These are phyloP conservation scores for Schmidtea mediterranea DNA, from an alignment of 1,140 invertebrate species.

Conservation along the genomic window DNA sequence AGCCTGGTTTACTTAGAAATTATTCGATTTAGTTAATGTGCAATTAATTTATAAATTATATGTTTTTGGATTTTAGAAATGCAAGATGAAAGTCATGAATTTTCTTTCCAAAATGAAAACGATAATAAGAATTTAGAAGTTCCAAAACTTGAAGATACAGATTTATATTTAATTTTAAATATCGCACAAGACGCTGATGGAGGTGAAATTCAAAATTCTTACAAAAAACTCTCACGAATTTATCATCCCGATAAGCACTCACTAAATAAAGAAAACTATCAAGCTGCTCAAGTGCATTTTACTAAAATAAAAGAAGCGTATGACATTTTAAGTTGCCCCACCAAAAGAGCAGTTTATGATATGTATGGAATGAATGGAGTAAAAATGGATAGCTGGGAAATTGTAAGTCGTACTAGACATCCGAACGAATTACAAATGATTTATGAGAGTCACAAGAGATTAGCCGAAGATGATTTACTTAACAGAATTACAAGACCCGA, in stretches of 20 bases:
- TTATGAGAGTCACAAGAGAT: too few relatives aligned
- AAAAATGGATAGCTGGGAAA: too few relatives aligned
- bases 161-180: background rate
- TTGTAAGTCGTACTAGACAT: too few relatives aligned
- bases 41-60: too few relatives aligned
- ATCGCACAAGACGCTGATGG: background rate
- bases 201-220: background rate
- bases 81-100: too few relatives aligned
- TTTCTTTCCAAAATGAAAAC: too few relatives aligned
- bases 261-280: background rate
- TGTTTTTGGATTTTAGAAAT: too few relatives aligned
- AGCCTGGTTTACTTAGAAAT: too few relatives aligned
- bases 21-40: too few relatives aligned
- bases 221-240: background rate
- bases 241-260: background rate
- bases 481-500: too few relatives aligned
- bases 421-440: too few relatives aligned
- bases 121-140: background rate
- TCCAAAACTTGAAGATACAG: background rate
- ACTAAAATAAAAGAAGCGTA: slow-evolving; percentile 1
- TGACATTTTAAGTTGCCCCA: background rate
- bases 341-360: background rate
- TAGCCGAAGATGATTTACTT: too few relatives aligned
- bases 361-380: background rate
- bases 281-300: background rate